A percentile compares a stretch with the other conserved stretches of the same genome.
Evolutionary conservation across 2,888 invertebrate genomes (phyloP).

Genomic region (Helicoverpa assulta): DNA sequence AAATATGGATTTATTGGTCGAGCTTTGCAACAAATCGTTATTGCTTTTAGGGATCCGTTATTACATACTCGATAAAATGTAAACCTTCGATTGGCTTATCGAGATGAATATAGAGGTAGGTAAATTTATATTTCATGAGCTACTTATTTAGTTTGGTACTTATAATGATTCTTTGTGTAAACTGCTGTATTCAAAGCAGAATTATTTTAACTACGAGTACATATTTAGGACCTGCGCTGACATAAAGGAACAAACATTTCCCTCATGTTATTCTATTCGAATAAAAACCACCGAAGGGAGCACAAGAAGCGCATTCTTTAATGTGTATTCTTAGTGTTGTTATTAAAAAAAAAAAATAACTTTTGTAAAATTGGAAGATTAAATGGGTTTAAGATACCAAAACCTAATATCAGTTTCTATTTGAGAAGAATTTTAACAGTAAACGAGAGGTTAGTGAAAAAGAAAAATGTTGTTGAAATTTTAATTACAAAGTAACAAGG

Average conservation of each 20-base stretch:
- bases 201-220: no score
- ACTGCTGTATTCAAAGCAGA: no score
- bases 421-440: slow-evolving; percentile 32
- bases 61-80: slow-evolving; percentile 60
- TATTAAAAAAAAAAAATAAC: no score
- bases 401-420: slow-evolving; percentile 29
- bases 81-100: slow-evolving; percentile 40
- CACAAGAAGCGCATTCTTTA: no score
- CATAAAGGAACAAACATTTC: no score
- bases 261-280: no score
- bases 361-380: background rate
- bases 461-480: slow-evolving; percentile 46
- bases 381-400: slow-evolving; percentile 17
- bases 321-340: no score
- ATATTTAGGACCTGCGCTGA: no score
- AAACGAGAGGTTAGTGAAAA: slow-evolving; percentile 41
- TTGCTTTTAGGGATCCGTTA: slow-evolving; percentile 70
- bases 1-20: slow-evolving; percentile 82
- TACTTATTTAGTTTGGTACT: no score
- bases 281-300: no score
- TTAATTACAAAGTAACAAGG: slow-evolving; percentile 61
- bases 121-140: no score
- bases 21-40: slow-evolving; percentile 79
- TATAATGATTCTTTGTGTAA: no score
- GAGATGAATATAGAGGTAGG: background rate